Percentiles rank a stretch among this genome's conserved stretches.
These are phyloP conservation scores for Pseudobourletiella spinata DNA, from an alignment of 1,140 invertebrate species.

Conservation along the genomic window DNA sequence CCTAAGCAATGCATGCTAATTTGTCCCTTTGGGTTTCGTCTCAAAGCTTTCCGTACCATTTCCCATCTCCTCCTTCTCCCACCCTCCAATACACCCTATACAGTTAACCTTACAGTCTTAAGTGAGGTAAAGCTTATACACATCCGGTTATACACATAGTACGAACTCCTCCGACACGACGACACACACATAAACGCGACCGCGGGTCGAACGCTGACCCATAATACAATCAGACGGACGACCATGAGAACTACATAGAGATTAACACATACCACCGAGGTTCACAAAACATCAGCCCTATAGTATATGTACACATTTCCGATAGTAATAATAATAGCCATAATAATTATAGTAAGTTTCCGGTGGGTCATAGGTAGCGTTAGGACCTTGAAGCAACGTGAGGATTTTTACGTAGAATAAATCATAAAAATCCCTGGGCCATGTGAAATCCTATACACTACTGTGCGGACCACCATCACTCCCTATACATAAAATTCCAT, in stretches of 20 bases:
- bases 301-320: too few relatives aligned
- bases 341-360: background rate
- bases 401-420: background rate
- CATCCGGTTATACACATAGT: background rate
- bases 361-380: background rate
- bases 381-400: background rate
- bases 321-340: background rate
- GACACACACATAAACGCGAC: background rate
- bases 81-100: background rate
- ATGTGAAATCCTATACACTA: too few relatives aligned
- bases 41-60: conserved; percentile 8
- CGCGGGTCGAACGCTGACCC: background rate
- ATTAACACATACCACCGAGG: too few relatives aligned
- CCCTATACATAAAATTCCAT: background rate
- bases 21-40: background rate
- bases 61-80: background rate
- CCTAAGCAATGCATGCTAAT: background rate
- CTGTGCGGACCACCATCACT: too few relatives aligned
- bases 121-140: background rate
- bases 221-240: background rate
- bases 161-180: background rate
- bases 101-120: background rate
- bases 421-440: background rate
- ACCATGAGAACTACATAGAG: too few relatives aligned
- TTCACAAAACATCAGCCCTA: too few relatives aligned